Base-by-base conservation (phyloP, 2,797 vertebrate genomes). In the Pteronotus mesoamericanus region DNA sequence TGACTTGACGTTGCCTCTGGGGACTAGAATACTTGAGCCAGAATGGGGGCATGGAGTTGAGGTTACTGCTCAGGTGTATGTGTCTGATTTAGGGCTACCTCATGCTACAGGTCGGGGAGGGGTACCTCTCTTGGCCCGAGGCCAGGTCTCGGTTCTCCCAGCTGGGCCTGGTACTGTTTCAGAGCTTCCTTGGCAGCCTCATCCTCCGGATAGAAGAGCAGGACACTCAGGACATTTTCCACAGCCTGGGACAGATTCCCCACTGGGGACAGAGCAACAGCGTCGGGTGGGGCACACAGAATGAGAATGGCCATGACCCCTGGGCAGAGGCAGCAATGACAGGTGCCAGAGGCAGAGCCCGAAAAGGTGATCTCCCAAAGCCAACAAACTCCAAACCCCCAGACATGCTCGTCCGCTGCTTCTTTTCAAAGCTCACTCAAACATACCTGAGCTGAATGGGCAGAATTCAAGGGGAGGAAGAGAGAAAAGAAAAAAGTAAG, bases 161-260 rank as follows among this genome's bases (percentile, higher is more conserved):
- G 98, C 97, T 97, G 99, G 96, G 69, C n/a, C 39, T 85, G 98
- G 96, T 99, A 99, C 92, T 98, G 97, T 80, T 98, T 98, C 98
- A 99, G 98, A 94, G 99, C 99, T 90, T 98, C 98, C 80, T 99
- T 97, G 64, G 99, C 98, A 53, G 98, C 98, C 71, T 99, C 97
- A 59, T 99, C 99, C 9, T 94, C 97, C 1, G 99, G 99, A 94
- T 99, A 99, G 98, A 99, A 99, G 79, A 99, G 98, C 93, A 99
- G 98, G 71, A 99, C 98, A 66, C 99, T 98, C 59, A 98, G 96
- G 68, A 98, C 98, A 87, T 98, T 98, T 93, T 98, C 98, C 89
- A 98, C 85, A 55, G 99, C 99, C 19, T 98, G 64, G 7, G 98
- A 94, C 94, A 97, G 97, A 91, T 98, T 98, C 82, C 98, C 98